Percentiles rank a stretch among this genome's conserved stretches.
phyloP scores from a whole-genome alignment of 2,797 vertebrate species.

The Manis crassicaudata region DNA sequence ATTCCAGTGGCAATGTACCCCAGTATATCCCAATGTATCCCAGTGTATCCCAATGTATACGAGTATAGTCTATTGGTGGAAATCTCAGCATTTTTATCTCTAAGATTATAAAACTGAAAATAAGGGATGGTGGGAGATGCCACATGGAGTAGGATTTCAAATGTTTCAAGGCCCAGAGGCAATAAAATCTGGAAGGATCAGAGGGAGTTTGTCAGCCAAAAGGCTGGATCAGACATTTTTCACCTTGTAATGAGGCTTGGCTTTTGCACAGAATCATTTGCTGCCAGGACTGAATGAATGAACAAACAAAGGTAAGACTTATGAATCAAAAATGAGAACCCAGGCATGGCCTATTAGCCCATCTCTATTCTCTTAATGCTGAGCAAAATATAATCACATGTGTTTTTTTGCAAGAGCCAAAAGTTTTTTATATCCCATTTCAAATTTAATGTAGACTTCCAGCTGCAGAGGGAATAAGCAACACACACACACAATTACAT shows the following conservation, averaged over 20 bases:
- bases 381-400: constrained; percentile 27
- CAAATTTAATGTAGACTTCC: not conserved
- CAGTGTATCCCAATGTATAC: not conserved
- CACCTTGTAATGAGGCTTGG: not conserved
- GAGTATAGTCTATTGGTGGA: not conserved
- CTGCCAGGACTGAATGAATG: not conserved
- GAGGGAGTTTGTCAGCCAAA: not conserved
- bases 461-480: constrained; percentile 11
- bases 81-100: not conserved
- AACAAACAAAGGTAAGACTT: not conserved
- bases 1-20: not conserved
- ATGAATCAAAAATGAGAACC: not conserved
- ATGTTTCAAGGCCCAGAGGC: not conserved
- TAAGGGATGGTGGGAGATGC: not conserved
- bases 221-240: not conserved
- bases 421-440: not conserved
- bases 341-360: not conserved
- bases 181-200: not conserved
- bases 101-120: constrained; percentile 25
- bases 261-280: not conserved
- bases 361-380: not conserved
- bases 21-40: too few relatives aligned
- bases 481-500: not conserved
- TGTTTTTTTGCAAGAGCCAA: not conserved
- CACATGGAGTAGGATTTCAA: not conserved